Percentiles rank a stretch among this genome's conserved stretches.
Evolutionary conservation across 2,888 invertebrate genomes (phyloP).

Genomic region (Agrochola circellaris): DNA sequence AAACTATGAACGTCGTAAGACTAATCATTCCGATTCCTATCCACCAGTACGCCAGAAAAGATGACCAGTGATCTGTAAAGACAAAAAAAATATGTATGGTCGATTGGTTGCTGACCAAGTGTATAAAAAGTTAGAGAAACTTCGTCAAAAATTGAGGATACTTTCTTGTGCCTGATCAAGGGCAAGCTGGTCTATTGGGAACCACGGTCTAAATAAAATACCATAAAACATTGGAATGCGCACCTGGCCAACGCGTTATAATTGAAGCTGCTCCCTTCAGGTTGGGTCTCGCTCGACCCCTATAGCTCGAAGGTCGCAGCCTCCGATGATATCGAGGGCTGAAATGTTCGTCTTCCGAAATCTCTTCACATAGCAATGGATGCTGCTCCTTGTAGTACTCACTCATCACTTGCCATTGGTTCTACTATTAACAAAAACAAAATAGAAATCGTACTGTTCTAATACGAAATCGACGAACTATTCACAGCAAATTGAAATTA

Average conservation of each 20-base stretch:
- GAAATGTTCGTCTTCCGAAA: slow-evolving; percentile 81
- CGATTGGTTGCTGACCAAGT: neutral
- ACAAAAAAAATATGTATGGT: slow-evolving; percentile 14
- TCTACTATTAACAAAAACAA: slow-evolving; percentile 66
- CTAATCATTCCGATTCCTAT: slow-evolving; percentile 83
- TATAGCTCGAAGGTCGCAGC: slow-evolving; percentile 68
- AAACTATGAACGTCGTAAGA: slow-evolving; percentile 81
- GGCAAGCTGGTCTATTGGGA: neutral
- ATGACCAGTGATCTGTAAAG: slow-evolving; percentile 85
- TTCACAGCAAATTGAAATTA: slow-evolving; percentile 27
- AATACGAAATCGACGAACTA: slow-evolving; percentile 17
- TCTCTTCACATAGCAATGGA: slow-evolving; percentile 82
- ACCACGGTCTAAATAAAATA: neutral
- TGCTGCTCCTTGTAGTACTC: slow-evolving; percentile 79
- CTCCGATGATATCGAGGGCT: slow-evolving; percentile 73
- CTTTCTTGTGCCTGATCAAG: neutral
- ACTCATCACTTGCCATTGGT: slow-evolving; percentile 84
- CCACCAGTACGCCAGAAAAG: slow-evolving; percentile 83
- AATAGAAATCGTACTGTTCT: slow-evolving; percentile 43
- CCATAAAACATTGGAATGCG: neutral
- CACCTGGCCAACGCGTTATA: slow-evolving; percentile 85
- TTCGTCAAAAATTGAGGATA: neutral
- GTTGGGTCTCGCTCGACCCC: slow-evolving; percentile 75
- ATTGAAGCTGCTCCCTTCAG: slow-evolving; percentile 83
- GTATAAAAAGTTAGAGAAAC: neutral